A percentile compares a stretch with the other conserved stretches of the same genome.
Evolutionary conservation across 2,888 invertebrate species (phyloP).

Genomic region (Lamellibrachia columna): DNA sequence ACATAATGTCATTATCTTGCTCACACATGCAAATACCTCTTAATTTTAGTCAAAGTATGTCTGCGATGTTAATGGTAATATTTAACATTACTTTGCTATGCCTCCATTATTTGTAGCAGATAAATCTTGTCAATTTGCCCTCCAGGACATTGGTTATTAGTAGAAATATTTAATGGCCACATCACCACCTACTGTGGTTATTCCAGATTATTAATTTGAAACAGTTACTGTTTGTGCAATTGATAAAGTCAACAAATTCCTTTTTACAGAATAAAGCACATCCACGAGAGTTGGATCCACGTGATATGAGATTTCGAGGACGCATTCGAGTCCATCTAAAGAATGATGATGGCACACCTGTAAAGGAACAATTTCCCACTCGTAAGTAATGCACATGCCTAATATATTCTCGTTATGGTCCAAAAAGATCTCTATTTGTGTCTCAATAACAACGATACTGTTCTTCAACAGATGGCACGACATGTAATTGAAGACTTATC

Average conservation of each 20-base stretch:
- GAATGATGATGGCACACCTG: constrained; percentile 85
- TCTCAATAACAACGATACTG: too few relatives aligned
- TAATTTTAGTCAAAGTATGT: too few relatives aligned
- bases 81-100: too few relatives aligned
- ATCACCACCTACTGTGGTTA: background rate
- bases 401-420: background rate
- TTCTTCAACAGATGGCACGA: too few relatives aligned
- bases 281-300: constrained; percentile 86
- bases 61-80: too few relatives aligned
- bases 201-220: background rate
- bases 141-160: too few relatives aligned
- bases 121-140: too few relatives aligned
- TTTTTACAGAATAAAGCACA: constrained; percentile 77
- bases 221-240: background rate
- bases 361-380: constrained; percentile 68
- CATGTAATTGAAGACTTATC: too few relatives aligned
- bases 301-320: constrained; percentile 83
- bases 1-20: too few relatives aligned
- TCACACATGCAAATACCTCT: too few relatives aligned
- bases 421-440: too few relatives aligned
- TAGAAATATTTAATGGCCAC: background rate
- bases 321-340: constrained; percentile 91
- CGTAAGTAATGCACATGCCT: constrained; percentile 34
- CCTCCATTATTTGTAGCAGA: too few relatives aligned
- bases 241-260: background rate